phyloP scores from a whole-genome alignment of 2,888 invertebrate genomes.

The Agrotis exclamationis region DNA sequence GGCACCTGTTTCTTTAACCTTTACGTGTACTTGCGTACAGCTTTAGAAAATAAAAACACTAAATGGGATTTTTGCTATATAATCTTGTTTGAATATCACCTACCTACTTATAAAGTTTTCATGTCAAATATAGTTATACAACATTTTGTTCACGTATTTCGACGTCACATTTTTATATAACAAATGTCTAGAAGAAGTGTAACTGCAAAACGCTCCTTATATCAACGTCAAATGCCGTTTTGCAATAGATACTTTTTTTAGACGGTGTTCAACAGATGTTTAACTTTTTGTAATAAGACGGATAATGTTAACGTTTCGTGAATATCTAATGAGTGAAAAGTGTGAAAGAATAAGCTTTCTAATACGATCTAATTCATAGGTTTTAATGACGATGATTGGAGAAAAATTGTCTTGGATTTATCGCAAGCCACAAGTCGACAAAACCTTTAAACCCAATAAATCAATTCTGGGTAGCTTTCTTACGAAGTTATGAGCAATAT shows the following conservation, averaged over 20 bases:
- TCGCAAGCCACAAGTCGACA: constrained; percentile 4
- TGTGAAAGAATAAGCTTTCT: background rate
- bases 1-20: background rate
- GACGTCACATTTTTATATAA: too few species aligned
- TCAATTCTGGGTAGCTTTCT: constrained; percentile 33
- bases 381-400: background rate
- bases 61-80: too few species aligned
- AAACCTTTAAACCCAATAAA: constrained; percentile 35
- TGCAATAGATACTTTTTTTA: too few species aligned
- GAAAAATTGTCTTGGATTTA: background rate
- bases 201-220: too few species aligned
- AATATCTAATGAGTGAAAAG: background rate
- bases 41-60: background rate
- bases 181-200: too few species aligned
- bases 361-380: background rate
- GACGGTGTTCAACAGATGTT: too few species aligned
- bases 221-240: too few species aligned
- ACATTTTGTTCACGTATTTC: background rate
- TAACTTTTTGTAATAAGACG: too few species aligned
- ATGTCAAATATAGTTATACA: background rate
- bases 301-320: too few species aligned
- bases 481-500: constrained; percentile 16
- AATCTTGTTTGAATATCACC: background rate
- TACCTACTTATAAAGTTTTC: background rate
- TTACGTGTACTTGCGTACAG: background rate